Base-by-base conservation (phyloP, 2,888 invertebrate genomes). In the Chloroclystis v-ata region DNA sequence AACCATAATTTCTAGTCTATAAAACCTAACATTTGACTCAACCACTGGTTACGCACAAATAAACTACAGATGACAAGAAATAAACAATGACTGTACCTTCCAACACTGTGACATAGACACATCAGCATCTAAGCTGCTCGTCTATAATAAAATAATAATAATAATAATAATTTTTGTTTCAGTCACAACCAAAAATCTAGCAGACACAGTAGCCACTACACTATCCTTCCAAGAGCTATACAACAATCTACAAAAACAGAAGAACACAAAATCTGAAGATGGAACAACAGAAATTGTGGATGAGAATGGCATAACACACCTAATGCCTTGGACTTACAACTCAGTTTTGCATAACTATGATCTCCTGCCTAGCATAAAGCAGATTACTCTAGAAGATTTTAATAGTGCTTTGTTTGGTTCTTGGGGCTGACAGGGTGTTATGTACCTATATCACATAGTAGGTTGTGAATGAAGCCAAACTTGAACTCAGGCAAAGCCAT, bases 341-440 rank as follows among this genome's bases (percentile, higher is more conserved):
- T 61, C 74, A 3, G 56, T 66, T 29, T 73, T 91, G 37, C 89
- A 89, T 35, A 73, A 69, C 42, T 82, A 89, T 54, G 61, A 59
- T 42, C 68, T 92, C 49, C 92, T 93, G 10, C 91, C 90, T 0
- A 93, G 92, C 37, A 58, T 92, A 8, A 87, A 81, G 58, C 90
- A 88, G 54, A 73, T 92, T 16, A 88, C 79, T 37, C 71, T 89
- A 0, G 86, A 90, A 42, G 86, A 89, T 59, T 89, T 92, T 59
- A 54, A 55, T 5, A 66, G 87, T 60, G 81, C 78, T 3, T 69
- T 83, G 56, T 82, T 90, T 64, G 78, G 71, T 46, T 83, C 86
- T 52, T 92, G 92, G 92, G 91, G 91, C 10, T 82, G 38, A 46
- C 24, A 30, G 39, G 43, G 48, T 39, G 29, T 5, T 11, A 14